Conservation (phyloP, 2,888 invertebrate species). For the Sphinx pinastri region DNA sequence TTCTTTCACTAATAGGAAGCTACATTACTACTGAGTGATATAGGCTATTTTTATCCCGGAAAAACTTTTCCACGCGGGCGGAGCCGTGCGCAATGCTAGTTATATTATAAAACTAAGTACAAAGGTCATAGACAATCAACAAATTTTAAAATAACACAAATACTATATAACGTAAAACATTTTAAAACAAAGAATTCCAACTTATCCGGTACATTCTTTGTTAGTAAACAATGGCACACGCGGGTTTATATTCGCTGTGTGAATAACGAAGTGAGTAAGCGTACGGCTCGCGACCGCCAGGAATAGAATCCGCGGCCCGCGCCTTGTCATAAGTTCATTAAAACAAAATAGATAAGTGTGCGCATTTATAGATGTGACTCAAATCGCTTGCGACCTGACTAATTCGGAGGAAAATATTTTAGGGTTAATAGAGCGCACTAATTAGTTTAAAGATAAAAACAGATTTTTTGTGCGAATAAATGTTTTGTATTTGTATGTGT, state of each 20-base stretch:
- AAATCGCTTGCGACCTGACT: not conserved
- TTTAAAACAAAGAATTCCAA: not conserved
- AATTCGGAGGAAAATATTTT: not conserved
- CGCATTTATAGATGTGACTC: constrained; percentile 9
- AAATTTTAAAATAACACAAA: too few relatives aligned
- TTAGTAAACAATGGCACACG: constrained; percentile 27
- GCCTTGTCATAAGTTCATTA: constrained; percentile 14
- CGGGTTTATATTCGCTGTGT: constrained; percentile 28
- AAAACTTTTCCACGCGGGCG: too few relatives aligned
- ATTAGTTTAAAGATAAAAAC: not conserved
- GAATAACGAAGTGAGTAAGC: constrained; percentile 22
- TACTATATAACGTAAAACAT: too few relatives aligned
- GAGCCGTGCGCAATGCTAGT: too few relatives aligned
- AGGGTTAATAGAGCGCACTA: too few relatives aligned
- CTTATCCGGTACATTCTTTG: constrained; percentile 2
- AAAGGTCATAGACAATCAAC: too few relatives aligned
- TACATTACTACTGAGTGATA: too few relatives aligned
- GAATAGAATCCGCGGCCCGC: constrained; percentile 11
- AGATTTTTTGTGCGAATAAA: too few relatives aligned
- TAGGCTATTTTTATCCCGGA: too few relatives aligned
- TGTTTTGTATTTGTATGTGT: too few relatives aligned
- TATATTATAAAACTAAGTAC: too few relatives aligned
- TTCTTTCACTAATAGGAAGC: too few relatives aligned
- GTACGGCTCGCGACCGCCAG: not conserved
- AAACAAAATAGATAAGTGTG: constrained; percentile 16